phyloP scores from a whole-genome alignment of 2,888 invertebrate species.

The Hartigia nigra region DNA sequence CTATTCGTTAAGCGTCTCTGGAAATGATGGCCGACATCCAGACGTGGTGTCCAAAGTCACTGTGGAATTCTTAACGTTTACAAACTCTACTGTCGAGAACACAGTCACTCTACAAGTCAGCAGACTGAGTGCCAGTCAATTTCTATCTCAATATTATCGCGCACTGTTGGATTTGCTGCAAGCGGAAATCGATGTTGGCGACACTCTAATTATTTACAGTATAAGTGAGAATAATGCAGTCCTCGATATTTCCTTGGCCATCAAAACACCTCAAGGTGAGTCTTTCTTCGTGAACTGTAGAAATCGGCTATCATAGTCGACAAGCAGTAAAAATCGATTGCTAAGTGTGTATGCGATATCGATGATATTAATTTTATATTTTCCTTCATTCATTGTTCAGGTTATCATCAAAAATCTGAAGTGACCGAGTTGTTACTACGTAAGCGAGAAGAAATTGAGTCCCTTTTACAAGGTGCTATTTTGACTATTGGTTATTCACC shows the following conservation, averaged over 20 bases:
- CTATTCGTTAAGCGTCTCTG: conserved; percentile 82
- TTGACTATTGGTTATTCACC: conserved; percentile 82
- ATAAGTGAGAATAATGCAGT: conserved; percentile 75
- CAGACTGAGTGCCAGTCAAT: conserved; percentile 79
- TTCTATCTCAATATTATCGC: conserved; percentile 82
- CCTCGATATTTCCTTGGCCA: conserved; percentile 79
- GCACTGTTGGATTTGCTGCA: conserved; percentile 79
- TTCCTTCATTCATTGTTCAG: conserved; percentile 46
- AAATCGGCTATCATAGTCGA: neutral
- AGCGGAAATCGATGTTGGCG: conserved; percentile 73
- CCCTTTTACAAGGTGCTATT: conserved; percentile 72
- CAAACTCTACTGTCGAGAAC: conserved; percentile 84
- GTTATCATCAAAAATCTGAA: conserved; percentile 74
- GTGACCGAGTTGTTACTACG: conserved; percentile 74
- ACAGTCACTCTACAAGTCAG: conserved; percentile 81
- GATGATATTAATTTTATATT: neutral
- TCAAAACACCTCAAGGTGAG: conserved; percentile 68
- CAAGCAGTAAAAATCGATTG: neutral
- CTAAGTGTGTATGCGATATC: neutral
- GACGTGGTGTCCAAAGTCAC: conserved; percentile 89
- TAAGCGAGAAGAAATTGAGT: conserved; percentile 74
- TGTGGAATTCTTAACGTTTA: conserved; percentile 83
- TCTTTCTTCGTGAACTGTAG: neutral
- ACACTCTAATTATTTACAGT: conserved; percentile 78
- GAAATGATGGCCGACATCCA: conserved; percentile 89